Evolutionary conservation across 1,140 invertebrate species (phyloP).

Genomic region (Caenorhabditis briggsae): DNA sequence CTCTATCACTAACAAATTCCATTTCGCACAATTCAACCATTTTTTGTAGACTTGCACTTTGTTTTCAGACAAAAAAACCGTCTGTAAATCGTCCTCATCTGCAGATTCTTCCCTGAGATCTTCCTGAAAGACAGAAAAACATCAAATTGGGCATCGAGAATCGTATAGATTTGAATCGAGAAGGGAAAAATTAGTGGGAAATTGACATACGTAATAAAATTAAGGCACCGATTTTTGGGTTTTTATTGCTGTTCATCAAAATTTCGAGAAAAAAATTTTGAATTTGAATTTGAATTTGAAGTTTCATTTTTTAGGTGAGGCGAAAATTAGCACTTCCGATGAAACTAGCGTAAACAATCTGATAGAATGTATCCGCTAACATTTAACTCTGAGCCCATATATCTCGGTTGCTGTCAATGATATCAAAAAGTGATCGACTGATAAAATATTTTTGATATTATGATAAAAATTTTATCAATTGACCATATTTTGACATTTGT

Average conservation of each 20-base stretch:
- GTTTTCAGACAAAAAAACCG: constrained; percentile 12
- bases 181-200: neutral
- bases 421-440: neutral
- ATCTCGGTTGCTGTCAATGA: neutral
- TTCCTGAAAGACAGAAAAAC: neutral
- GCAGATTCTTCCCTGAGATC: constrained; percentile 29
- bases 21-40: constrained; percentile 43
- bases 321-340: neutral
- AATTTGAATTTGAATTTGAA: no score
- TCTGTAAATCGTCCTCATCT: constrained; percentile 27
- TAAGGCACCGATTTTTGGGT: no score
- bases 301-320: no score
- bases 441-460: no score
- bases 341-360: neutral
- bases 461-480: no score
- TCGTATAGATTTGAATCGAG: neutral
- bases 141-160: neutral
- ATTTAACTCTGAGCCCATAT: no score
- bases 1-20: neutral
- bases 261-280: no score
- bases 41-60: constrained; percentile 17
- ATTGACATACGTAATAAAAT: no score
- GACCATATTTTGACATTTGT: no score
- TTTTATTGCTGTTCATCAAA: no score
- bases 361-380: neutral